phyloP scores from a whole-genome alignment of 2,888 invertebrate genomes.

The Atherix ibis region DNA sequence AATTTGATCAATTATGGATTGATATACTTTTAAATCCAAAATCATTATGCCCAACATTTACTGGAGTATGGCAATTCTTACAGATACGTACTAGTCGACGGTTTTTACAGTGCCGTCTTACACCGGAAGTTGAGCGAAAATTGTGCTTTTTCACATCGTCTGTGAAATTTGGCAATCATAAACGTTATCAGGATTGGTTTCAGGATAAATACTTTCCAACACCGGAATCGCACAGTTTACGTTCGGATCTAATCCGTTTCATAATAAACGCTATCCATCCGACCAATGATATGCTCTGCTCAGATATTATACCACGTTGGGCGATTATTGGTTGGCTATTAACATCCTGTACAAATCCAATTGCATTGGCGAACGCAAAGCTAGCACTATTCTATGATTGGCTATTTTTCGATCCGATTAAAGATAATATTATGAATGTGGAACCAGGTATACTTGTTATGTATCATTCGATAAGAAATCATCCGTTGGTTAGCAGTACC shows the following conservation, averaged over 20 bases:
- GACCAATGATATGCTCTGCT: constrained; percentile 49
- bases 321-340: constrained; percentile 55
- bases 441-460: constrained; percentile 55
- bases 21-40: constrained; percentile 48
- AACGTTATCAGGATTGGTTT: constrained; percentile 56
- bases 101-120: constrained; percentile 42
- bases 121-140: constrained; percentile 52
- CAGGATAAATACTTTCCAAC: constrained; percentile 50
- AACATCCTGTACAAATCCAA: constrained; percentile 48
- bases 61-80: constrained; percentile 44
- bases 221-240: constrained; percentile 48
- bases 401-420: constrained; percentile 49
- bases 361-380: constrained; percentile 50
- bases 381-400: constrained; percentile 53
- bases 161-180: constrained; percentile 48
- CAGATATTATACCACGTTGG: constrained; percentile 54
- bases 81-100: constrained; percentile 43
- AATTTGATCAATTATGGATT: constrained; percentile 50
- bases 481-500: constrained; percentile 47
- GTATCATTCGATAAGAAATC: constrained; percentile 48
- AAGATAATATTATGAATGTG: constrained; percentile 55
- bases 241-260: constrained; percentile 52
- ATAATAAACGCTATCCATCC: constrained; percentile 54
- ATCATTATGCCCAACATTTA: constrained; percentile 41
- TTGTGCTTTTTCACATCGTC: constrained; percentile 42